Conservation (phyloP, 1,140 invertebrate genomes). For the Fopius arisanus region DNA sequence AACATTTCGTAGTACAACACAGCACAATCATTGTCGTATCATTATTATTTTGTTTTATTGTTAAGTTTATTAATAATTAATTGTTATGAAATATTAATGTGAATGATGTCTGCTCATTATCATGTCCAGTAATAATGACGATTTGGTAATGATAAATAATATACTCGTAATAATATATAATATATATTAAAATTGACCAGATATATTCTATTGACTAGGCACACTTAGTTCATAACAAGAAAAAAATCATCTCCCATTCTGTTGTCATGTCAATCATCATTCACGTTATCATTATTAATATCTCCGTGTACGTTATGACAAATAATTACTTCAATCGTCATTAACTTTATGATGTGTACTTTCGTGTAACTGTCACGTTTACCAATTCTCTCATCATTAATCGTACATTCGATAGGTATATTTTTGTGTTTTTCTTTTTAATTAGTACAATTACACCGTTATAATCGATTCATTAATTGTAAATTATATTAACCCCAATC, state of each 20-base stretch:
- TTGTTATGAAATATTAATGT: slow-evolving; percentile 51
- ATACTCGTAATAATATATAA: slow-evolving; percentile 59
- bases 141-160: slow-evolving; percentile 56
- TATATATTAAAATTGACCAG: slow-evolving; percentile 63
- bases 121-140: slow-evolving; percentile 43
- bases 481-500: slow-evolving; percentile 26
- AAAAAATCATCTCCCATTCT: slow-evolving; percentile 49
- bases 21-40: slow-evolving; percentile 66
- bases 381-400: background rate
- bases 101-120: slow-evolving; percentile 41
- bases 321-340: background rate
- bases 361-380: slow-evolving; percentile 3
- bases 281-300: slow-evolving; percentile 22
- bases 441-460: slow-evolving; percentile 43
- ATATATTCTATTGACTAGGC: slow-evolving; percentile 67
- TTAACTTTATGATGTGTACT: slow-evolving; percentile 1
- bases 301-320: background rate
- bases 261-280: slow-evolving; percentile 32
- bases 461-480: slow-evolving; percentile 47
- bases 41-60: slow-evolving; percentile 51
- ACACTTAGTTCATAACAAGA: slow-evolving; percentile 66
- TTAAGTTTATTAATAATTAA: slow-evolving; percentile 44
- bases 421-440: slow-evolving; percentile 43
- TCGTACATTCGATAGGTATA: slow-evolving; percentile 34
- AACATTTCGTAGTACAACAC: slow-evolving; percentile 66